Evolutionary conservation across 2,797 vertebrate species (phyloP).

Genomic region (Sebastes elongatus): DNA sequence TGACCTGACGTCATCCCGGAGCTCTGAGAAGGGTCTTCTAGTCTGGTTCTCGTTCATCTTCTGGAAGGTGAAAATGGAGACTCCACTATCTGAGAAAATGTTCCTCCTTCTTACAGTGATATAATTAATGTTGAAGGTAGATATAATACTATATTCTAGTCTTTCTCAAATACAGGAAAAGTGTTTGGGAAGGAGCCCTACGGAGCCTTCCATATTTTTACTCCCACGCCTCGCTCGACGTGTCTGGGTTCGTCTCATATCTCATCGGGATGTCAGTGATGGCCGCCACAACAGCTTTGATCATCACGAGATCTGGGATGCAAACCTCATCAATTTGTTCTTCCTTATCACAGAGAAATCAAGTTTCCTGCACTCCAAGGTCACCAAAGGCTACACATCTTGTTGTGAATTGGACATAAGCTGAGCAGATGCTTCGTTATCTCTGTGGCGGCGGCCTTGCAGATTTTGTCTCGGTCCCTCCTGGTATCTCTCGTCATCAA

Average conservation of each 20-base stretch:
- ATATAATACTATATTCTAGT: background rate
- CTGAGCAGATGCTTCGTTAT: background rate
- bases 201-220: background rate
- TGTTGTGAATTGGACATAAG: background rate
- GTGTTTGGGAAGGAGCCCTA: background rate
- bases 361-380: background rate
- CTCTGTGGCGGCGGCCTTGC: background rate
- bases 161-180: background rate
- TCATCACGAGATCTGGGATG: too few relatives aligned
- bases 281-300: too few relatives aligned
- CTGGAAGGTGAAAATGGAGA: slow-evolving; percentile 21
- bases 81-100: background rate
- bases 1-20: slow-evolving; percentile 28
- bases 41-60: slow-evolving; percentile 17
- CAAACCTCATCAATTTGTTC: background rate
- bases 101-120: background rate
- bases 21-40: background rate
- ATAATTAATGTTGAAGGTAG: background rate
- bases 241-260: background rate
- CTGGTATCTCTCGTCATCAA: background rate
- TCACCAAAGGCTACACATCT: background rate
- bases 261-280: background rate
- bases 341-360: background rate
- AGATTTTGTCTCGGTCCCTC: background rate
- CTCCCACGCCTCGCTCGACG: background rate